Conservation (phyloP, 2,888 invertebrate species). For the Spicauda simplicius region DNA sequence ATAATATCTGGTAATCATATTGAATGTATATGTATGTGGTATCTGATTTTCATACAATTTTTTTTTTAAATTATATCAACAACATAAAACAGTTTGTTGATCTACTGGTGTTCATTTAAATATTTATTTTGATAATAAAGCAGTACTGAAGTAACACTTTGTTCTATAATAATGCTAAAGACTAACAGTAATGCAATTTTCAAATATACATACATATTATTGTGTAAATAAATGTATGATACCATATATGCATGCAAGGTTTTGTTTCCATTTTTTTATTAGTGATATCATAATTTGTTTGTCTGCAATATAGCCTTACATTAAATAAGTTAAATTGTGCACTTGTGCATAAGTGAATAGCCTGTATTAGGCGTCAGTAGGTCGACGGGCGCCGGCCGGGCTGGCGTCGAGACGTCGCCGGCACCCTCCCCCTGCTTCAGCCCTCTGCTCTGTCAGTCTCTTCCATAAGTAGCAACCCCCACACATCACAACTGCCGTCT, state of each 20-base stretch:
- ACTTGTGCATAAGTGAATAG: conserved; percentile 47
- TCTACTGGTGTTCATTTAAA: too few species aligned
- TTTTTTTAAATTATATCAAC: too few species aligned
- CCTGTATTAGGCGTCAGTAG: conserved; percentile 52
- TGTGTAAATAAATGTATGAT: neutral
- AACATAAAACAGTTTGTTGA: too few species aligned
- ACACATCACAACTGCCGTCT: conserved; percentile 43
- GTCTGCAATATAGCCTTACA: neutral
- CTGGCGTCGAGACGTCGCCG: conserved; percentile 82
- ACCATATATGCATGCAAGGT: neutral
- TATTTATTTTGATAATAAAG: too few species aligned
- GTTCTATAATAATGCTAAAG: too few species aligned
- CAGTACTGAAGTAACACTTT: too few species aligned
- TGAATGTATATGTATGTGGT: too few species aligned
- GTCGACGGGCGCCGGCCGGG: conserved; percentile 74
- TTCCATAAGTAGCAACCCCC: conserved; percentile 38
- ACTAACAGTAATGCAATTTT: too few species aligned
- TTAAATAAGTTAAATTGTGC: conserved; percentile 35
- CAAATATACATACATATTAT: too few species aligned
- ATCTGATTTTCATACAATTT: too few species aligned
- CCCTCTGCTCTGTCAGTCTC: conserved; percentile 30
- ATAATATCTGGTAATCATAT: too few species aligned
- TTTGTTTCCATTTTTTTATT: neutral
- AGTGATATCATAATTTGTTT: neutral
- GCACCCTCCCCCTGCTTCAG: conserved; percentile 45